A percentile compares a stretch with the other conserved stretches of the same genome.
These are phyloP conservation scores for Micromussa lordhowensis DNA, from an alignment of 92 coral and sea anemone genomes.

Conservation along the genomic window DNA sequence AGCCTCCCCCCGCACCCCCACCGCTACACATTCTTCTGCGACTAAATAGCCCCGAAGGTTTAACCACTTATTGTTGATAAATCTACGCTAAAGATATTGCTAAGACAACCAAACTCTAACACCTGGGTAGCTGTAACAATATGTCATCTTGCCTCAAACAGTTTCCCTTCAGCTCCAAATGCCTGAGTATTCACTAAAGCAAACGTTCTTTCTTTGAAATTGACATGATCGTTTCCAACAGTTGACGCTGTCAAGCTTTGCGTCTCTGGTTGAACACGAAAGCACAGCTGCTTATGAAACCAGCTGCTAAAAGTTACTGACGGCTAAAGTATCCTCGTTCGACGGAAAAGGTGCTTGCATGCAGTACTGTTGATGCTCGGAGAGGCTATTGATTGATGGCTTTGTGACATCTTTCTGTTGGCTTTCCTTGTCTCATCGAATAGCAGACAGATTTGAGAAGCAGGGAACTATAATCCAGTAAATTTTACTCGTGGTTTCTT, in stretches of 20 bases:
- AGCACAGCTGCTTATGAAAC: not conserved
- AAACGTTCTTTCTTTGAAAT: not conserved
- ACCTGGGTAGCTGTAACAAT: conserved; percentile 21
- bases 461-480: not conserved
- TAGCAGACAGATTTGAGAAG: not conserved
- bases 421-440: not conserved
- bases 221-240: not conserved
- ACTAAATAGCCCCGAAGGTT: not conserved
- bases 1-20: not conserved
- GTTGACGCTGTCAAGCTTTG: not conserved
- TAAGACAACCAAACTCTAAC: not conserved
- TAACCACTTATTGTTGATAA: too few relatives aligned
- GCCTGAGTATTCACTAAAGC: not conserved
- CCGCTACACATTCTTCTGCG: not conserved
- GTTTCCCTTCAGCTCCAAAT: not conserved
- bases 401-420: not conserved
- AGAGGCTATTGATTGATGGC: not conserved
- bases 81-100: too few relatives aligned
- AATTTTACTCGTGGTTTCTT: not conserved
- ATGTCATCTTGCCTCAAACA: not conserved
- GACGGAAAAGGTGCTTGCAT: too few relatives aligned
- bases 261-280: not conserved
- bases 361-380: not conserved
- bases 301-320: not conserved
- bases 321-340: not conserved